Evolutionary conservation across 2,113 vertebrate genomes (phyloP).

Genomic region (Loxodonta africana): DNA sequence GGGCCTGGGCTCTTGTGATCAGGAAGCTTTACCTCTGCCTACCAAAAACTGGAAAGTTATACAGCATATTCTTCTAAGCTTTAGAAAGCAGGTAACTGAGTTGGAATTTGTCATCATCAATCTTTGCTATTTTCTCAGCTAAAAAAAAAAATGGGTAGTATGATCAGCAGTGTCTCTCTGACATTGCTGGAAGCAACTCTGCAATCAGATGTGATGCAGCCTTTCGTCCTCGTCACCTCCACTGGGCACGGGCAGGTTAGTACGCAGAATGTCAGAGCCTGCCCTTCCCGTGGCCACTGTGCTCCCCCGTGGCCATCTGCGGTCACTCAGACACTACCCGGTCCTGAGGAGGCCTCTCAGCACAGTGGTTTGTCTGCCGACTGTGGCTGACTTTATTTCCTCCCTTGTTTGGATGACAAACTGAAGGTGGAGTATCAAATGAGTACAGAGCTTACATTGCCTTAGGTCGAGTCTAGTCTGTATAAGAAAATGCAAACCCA

Average conservation of each 20-base stretch:
- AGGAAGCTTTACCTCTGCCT: background rate
- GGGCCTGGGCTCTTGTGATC: background rate
- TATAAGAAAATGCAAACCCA: background rate
- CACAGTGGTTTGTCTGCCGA: too few species aligned
- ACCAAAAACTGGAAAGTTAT: background rate
- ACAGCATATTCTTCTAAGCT: background rate
- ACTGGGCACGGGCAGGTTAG: background rate
- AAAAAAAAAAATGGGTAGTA: background rate
- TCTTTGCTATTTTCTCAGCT: conserved; percentile 37
- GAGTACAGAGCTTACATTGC: background rate
- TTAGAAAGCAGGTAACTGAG: conserved; percentile 15
- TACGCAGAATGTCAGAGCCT: background rate
- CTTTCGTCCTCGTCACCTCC: background rate
- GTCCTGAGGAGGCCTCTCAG: background rate
- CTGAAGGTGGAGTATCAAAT: conserved; percentile 22
- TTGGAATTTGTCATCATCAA: background rate
- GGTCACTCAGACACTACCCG: background rate
- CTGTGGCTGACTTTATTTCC: background rate
- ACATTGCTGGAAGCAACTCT: background rate
- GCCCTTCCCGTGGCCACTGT: background rate
- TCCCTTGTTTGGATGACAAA: background rate
- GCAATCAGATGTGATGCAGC: background rate
- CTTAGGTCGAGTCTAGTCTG: background rate
- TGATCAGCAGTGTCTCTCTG: background rate
- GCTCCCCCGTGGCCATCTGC: background rate